Percentiles rank a stretch among this genome's conserved stretches.
Conservation (phyloP, 92 coral and sea anemone species). For the Zoanthus sociatus region DNA sequence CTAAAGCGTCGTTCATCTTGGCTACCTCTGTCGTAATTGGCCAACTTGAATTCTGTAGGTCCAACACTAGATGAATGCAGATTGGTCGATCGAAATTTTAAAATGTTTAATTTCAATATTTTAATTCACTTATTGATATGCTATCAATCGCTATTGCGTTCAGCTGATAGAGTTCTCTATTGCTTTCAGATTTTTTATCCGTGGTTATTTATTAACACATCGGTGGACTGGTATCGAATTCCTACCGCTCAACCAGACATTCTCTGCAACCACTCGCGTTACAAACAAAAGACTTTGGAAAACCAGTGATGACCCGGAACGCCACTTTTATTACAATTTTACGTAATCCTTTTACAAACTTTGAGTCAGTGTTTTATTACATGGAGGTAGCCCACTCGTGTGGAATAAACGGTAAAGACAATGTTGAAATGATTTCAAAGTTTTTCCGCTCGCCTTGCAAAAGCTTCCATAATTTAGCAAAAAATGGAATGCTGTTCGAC, state of each 20-base stretch:
- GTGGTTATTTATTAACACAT: neutral
- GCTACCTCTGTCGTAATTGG: no score
- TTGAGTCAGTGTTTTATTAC: constrained; percentile 91
- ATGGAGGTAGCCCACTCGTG: constrained; percentile 82
- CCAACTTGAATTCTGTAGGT: no score
- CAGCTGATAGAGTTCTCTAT: neutral
- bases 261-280: constrained; percentile 90
- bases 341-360: constrained; percentile 89
- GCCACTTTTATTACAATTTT: constrained; percentile 88
- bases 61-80: no score
- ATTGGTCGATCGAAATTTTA: no score
- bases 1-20: no score
- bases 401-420: constrained; percentile 75
- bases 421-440: constrained; percentile 71
- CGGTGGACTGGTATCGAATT: constrained; percentile 23
- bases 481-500: constrained; percentile 94
- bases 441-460: constrained; percentile 78
- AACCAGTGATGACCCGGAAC: constrained; percentile 80
- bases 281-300: constrained; percentile 76
- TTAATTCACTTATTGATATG: neutral
- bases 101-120: no score
- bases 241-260: constrained; percentile 72
- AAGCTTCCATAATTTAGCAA: constrained; percentile 71
- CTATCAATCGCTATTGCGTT: neutral
- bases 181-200: constrained; percentile 20